Conservation (phyloP, 2,797 vertebrate genomes). For the Carapus acus region DNA sequence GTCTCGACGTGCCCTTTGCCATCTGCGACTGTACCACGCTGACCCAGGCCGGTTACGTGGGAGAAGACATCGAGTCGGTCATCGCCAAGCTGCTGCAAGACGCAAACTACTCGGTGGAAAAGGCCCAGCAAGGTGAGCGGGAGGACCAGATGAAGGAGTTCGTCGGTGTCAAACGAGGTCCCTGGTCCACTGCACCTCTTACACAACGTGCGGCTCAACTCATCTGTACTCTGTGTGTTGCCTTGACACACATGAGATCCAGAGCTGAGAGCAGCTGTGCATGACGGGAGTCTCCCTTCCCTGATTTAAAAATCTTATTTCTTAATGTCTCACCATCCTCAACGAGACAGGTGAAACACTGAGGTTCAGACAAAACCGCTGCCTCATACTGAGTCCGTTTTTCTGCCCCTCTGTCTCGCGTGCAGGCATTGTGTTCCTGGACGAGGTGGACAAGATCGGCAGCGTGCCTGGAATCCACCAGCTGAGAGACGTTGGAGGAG, state of each 20-base stretch:
- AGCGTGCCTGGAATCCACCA: conserved; percentile 99
- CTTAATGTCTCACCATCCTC: no score
- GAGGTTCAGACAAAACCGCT: no score
- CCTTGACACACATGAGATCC: no score
- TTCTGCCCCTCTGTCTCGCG: neutral
- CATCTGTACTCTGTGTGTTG: no score
- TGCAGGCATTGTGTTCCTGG: conserved; percentile 96
- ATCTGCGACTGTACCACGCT: conserved; percentile 98
- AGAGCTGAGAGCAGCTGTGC: no score
- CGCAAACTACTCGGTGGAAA: conserved; percentile 95
- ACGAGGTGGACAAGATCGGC: conserved; percentile 99
- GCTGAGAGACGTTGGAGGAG: conserved; percentile 95
- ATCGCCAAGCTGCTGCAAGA: conserved; percentile 96
- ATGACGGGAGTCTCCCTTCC: no score
- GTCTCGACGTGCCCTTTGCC: conserved; percentile 95
- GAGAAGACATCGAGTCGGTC: conserved; percentile 97
- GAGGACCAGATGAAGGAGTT: neutral
- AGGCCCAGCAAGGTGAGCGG: conserved; percentile 91
- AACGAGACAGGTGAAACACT: no score
- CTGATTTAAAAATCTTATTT: no score
- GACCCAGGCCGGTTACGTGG: conserved; percentile 96
- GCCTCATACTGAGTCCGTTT: no score
- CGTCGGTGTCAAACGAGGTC: no score
- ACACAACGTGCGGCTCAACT: no score
- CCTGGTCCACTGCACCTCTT: no score